A percentile compares a stretch with the other conserved stretches of the same genome.
These are phyloP conservation scores for Crenichthys baileyi DNA, from an alignment of 2,797 vertebrate species.

Conservation along the genomic window DNA sequence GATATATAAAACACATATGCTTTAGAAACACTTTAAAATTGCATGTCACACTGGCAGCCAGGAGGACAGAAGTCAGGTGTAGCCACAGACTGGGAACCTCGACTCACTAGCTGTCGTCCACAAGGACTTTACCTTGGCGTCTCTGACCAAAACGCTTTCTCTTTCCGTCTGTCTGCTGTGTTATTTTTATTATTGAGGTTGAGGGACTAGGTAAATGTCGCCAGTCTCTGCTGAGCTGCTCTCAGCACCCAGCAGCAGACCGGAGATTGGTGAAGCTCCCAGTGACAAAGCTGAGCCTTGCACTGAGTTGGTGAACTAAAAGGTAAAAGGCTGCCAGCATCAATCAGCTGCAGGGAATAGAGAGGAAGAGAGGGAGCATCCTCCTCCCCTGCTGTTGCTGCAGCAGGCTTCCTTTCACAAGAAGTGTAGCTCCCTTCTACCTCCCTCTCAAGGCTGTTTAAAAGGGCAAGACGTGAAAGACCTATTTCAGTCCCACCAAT, in stretches of 20 bases:
- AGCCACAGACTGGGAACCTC: constrained; percentile 26
- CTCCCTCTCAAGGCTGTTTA: constrained; percentile 33
- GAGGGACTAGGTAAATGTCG: constrained; percentile 63
- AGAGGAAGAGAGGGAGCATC: constrained; percentile 63
- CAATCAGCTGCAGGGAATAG: constrained; percentile 69
- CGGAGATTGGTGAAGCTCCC: constrained; percentile 65
- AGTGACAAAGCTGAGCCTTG: constrained; percentile 57
- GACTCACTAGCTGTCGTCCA: constrained; percentile 11
- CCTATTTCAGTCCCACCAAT: constrained; percentile 34
- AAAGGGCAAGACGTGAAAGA: constrained; percentile 70
- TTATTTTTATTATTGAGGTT: not conserved
- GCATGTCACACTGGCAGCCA: not conserved
- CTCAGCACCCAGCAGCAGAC: constrained; percentile 62
- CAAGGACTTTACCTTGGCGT: constrained; percentile 9
- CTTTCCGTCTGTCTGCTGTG: constrained; percentile 27
- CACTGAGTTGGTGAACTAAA: constrained; percentile 60
- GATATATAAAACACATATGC: not conserved
- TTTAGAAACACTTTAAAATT: constrained; percentile 5
- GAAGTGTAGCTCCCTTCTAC: constrained; percentile 40
- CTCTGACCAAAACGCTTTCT: constrained; percentile 20
- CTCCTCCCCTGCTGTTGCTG: constrained; percentile 66
- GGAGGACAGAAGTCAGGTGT: constrained; percentile 14
- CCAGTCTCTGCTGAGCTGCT: constrained; percentile 61
- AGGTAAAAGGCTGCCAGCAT: constrained; percentile 72
- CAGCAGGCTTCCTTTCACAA: constrained; percentile 63